A percentile compares a stretch with the other conserved stretches of the same genome.
Evolutionary conservation across 64 coral and sea anemone genomes (phyloP).

Genomic region (Pachyseris speciosa): DNA sequence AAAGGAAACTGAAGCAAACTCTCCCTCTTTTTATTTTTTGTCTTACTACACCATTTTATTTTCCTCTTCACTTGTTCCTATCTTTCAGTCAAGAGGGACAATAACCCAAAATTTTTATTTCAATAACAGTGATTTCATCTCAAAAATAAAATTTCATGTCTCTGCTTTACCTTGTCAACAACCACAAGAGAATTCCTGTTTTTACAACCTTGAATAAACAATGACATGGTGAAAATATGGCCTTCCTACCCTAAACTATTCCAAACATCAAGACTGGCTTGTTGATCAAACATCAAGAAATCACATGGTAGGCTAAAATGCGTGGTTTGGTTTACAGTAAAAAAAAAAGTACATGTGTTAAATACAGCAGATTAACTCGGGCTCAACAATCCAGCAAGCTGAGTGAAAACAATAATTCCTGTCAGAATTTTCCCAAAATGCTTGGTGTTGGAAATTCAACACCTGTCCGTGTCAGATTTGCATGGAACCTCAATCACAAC

Average conservation of each 20-base stretch:
- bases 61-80: too few species aligned
- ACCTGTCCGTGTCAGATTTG: constrained; percentile 80
- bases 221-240: neutral
- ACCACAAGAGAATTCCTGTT: neutral
- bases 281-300: neutral
- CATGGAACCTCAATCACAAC: constrained; percentile 55
- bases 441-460: constrained; percentile 64
- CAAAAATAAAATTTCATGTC: neutral
- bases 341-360: constrained; percentile 27
- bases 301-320: neutral
- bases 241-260: neutral
- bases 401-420: constrained; percentile 74
- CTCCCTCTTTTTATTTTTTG: too few species aligned
- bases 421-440: constrained; percentile 75
- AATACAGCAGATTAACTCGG: constrained; percentile 41
- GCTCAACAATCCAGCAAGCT: constrained; percentile 66
- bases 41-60: too few species aligned
- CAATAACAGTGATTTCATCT: neutral
- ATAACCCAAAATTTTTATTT: too few species aligned
- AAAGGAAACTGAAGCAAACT: too few species aligned
- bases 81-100: too few species aligned
- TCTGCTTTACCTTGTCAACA: neutral
- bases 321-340: constrained; percentile 6
- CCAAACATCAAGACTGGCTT: neutral
- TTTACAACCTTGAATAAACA: constrained; percentile 34